Evolutionary conservation across 2,888 invertebrate genomes (phyloP).

Genomic region (Apotomis betuletana): DNA sequence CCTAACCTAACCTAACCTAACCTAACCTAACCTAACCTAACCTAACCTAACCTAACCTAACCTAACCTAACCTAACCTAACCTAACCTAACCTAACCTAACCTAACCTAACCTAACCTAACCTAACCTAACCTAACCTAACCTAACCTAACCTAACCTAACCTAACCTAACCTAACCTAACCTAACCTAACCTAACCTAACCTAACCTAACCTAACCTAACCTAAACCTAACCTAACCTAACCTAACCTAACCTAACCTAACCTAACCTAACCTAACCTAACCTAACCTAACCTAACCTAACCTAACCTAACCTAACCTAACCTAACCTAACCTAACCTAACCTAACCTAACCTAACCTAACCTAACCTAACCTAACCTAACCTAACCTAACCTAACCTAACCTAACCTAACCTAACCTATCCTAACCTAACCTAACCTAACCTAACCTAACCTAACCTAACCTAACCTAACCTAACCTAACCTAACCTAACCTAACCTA

Average conservation of each 20-base stretch:
- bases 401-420: conserved; percentile 31
- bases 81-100: conserved; percentile 39
- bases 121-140: conserved; percentile 40
- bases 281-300: conserved; percentile 31
- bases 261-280: conserved; percentile 26
- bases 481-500: conserved; percentile 28
- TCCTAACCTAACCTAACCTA: conserved; percentile 31
- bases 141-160: conserved; percentile 41
- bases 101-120: conserved; percentile 39
- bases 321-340: conserved; percentile 31
- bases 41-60: conserved; percentile 42
- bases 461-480: conserved; percentile 16
- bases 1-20: conserved; percentile 40
- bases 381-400: conserved; percentile 31
- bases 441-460: conserved; percentile 36
- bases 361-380: conserved; percentile 30
- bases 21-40: conserved; percentile 40
- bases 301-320: conserved; percentile 31
- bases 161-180: conserved; percentile 42
- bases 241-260: conserved; percentile 15
- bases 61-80: conserved; percentile 37
- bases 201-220: too few species aligned
- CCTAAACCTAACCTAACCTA: conserved; percentile 43
- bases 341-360: conserved; percentile 31
- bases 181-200: conserved; percentile 43